Evolutionary conservation across 1,140 invertebrate genomes (phyloP), one percentile per base, ranked within the genome.

Genomic region (Drosophila repletoides): DNA sequence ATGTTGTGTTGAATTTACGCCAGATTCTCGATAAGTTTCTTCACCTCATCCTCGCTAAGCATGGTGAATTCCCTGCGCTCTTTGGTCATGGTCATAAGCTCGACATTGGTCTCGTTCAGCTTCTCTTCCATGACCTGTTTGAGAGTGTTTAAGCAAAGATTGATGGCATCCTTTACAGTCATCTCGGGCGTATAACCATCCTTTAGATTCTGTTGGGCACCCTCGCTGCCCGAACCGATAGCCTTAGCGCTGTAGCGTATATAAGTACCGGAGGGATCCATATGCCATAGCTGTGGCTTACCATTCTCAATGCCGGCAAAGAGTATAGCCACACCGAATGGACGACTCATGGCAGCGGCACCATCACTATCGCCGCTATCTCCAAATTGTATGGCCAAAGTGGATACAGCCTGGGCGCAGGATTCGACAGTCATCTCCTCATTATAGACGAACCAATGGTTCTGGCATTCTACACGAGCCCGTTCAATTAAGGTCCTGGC

Each of bases 61-160:
- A 98, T 97, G 69, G 97, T 95, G 92, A 98, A 99, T 67, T 95
- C 91, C 4, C 63, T 92, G 4, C 94, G 92, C 5, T 94, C 93
- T 1, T 95, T 94, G 1, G 97, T 98, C 91, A 99, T 96, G 10
- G 96, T 97, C 84, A 98, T 97, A 26, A 99, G 96, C 92, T 99
- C 99, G 40, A 99, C 98, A 92, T 99, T 99, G 26, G 95, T 97
- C 21, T 97, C 96, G 70, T 96, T 99, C 0, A 99, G 91, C 91
- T 99, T 99, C 91, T 99, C 99, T 90, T 99, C 99, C 99, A 99
- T 99, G 0, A 99, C 98, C 92, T 99, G 98, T 89, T 99, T 99
- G 1, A 99, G 91, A 86, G 99, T 99, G 5, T 95, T 97, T 9
- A 99, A 91, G 1, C 97, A 95, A 26, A 96, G 91, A 86, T 97